These are phyloP conservation scores for Eulemur rufifrons DNA, from an alignment of 2,113 vertebrate species.

Conservation along the genomic window DNA sequence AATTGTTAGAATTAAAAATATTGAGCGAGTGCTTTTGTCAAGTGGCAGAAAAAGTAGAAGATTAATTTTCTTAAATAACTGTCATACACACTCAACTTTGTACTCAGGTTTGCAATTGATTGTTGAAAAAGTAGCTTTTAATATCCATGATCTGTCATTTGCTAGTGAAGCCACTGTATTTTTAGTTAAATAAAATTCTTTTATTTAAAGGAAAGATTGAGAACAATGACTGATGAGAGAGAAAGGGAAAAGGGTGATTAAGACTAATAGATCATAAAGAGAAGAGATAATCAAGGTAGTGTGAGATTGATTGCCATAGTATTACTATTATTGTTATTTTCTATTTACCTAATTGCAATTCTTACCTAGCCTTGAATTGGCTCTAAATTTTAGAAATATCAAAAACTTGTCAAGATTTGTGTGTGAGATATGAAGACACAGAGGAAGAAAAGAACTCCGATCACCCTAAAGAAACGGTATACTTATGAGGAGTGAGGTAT, in stretches of 20 bases:
- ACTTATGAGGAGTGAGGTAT: too few species aligned
- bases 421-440: neutral
- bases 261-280: neutral
- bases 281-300: neutral
- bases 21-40: neutral
- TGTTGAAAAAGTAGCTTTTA: neutral
- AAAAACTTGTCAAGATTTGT: neutral
- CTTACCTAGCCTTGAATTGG: neutral
- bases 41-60: neutral
- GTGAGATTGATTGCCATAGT: neutral
- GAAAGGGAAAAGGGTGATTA: neutral
- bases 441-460: neutral
- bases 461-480: neutral
- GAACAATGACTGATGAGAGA: neutral
- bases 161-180: neutral
- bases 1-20: neutral
- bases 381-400: neutral
- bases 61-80: neutral
- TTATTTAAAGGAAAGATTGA: neutral
- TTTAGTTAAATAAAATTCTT: neutral
- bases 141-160: neutral
- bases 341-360: neutral
- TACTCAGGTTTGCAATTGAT: neutral
- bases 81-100: neutral
- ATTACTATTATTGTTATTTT: neutral